These are phyloP conservation scores for Alaudala cheleensis DNA, from an alignment of 2,113 vertebrate genomes.

Conservation along the genomic window DNA sequence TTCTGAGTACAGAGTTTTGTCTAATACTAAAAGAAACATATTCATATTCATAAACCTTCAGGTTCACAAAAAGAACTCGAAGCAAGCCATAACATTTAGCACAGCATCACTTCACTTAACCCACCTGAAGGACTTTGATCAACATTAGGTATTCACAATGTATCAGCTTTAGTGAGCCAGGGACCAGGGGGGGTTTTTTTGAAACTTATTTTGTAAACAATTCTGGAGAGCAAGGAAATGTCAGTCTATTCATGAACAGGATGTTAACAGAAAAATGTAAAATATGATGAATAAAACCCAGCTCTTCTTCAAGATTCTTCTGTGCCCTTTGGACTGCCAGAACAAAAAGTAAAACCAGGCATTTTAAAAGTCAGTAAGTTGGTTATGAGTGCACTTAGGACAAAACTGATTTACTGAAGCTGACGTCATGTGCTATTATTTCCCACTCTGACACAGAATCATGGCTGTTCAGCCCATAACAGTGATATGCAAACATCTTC, in stretches of 20 bases:
- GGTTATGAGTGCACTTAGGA: conserved; percentile 16
- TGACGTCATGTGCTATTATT: conserved; percentile 43
- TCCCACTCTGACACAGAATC: conserved; percentile 44
- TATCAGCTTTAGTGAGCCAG: background rate
- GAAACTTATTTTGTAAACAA: background rate
- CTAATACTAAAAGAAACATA: background rate
- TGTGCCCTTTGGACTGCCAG: background rate
- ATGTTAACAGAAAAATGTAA: background rate
- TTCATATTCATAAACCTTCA: background rate
- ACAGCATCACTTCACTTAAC: background rate
- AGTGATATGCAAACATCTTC: conserved; percentile 41
- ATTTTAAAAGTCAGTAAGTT: background rate
- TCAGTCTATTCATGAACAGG: background rate
- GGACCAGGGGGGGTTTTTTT: background rate
- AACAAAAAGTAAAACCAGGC: background rate
- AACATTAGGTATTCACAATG: background rate
- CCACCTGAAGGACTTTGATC: background rate
- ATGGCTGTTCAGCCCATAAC: background rate
- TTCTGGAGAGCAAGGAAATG: background rate
- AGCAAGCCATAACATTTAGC: background rate
- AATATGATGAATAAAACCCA: background rate
- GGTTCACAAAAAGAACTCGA: background rate
- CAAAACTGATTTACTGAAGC: conserved; percentile 27
- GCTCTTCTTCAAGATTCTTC: background rate
- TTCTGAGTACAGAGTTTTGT: background rate